A percentile compares a stretch with the other conserved stretches of the same genome.
These are phyloP conservation scores for Numida meleagris DNA, from an alignment of 2,113 vertebrate species.

Conservation along the genomic window DNA sequence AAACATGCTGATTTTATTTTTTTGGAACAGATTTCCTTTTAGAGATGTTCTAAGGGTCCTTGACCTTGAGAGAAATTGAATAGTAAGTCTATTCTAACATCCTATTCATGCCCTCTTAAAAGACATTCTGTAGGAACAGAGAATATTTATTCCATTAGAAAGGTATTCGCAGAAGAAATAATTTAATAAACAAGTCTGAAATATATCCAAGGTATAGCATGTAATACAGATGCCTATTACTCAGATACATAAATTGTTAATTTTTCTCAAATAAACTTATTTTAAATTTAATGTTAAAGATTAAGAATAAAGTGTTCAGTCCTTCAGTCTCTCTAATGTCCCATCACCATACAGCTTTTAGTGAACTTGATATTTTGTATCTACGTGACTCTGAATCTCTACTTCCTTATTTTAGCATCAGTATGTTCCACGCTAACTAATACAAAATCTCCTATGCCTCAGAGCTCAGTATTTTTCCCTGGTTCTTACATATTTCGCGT, in stretches of 20 bases:
- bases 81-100: background rate
- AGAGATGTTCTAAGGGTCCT: background rate
- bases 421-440: background rate
- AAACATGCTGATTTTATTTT: background rate
- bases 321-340: background rate
- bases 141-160: background rate
- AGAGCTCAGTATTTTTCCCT: background rate
- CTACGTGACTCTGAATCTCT: background rate
- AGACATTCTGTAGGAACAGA: background rate
- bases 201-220: background rate
- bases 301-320: background rate
- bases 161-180: background rate
- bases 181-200: background rate
- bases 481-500: background rate
- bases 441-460: background rate
- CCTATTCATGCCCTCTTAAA: background rate
- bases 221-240: background rate
- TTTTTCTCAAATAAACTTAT: background rate
- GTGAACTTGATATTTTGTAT: background rate
- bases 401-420: background rate
- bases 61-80: background rate
- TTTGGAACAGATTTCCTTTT: background rate
- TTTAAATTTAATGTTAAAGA: background rate
- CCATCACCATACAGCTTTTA: background rate
- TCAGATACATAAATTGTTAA: background rate